Base-by-base conservation (phyloP, 2,113 vertebrate species). In the Delphinus delphis region DNA sequence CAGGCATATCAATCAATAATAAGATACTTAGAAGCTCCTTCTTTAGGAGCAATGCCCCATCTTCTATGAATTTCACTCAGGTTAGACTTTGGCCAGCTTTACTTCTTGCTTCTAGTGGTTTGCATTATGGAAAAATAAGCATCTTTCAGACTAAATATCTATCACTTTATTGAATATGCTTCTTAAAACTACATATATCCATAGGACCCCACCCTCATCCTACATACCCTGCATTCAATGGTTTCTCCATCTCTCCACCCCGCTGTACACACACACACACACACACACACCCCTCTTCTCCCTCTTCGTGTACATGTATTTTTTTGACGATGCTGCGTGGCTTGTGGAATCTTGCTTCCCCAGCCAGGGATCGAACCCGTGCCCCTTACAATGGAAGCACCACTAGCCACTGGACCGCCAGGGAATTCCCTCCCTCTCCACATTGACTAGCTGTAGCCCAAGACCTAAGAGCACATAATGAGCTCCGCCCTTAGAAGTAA, bases 371-470 rank as follows among this genome's bases (percentile, higher is more conserved):
- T 9, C 4, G 25, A 44, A 74, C 25, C 7, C 25, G 26, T 4
- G 38, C 38, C 3, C 0, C 38, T 1, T 2, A 21, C 70, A 73
- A 2, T 26, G 3, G 70, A 41, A 41, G 23, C 38, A 4, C 6
- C 15, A 58, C 14, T 8, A 44, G 14, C 25, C 38, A 74, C 25
- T 17, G 71, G 13, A 74, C 13, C 25, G 2, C 25, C 38, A 74
- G 25, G 38, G 38, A 74, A 44, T 25, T 8, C 25, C 38, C 33
- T 9, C 5, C 47, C 13, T n/a, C 33, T 84, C n/a, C 11, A 31
- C 26, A 8, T 21, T 4, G 47, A 53, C n/a, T 18, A 11, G 26
- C 5, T n/a, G 1, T 28, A 4, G 33, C 11, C 26, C 0, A 8
- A 92, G 58, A 60, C 60, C 25, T 3, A 5, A 76, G 50, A 44